A percentile compares a stretch with the other conserved stretches of the same genome.
Evolutionary conservation across 1,140 invertebrate genomes (phyloP).

Genomic region (Achroia grisella): DNA sequence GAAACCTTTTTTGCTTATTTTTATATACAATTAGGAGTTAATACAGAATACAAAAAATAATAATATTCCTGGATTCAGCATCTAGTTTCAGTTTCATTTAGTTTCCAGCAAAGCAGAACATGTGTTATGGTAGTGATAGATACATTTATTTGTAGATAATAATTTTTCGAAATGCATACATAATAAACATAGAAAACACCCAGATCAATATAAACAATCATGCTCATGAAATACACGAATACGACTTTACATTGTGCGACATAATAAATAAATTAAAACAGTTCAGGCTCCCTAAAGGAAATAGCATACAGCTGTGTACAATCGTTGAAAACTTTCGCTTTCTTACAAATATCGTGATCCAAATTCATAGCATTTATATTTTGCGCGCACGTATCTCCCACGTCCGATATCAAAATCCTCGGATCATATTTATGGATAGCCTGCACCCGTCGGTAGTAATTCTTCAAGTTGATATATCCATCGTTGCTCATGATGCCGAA

Average conservation of each 20-base stretch:
- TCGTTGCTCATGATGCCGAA: conserved; percentile 65
- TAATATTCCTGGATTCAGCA: too few species aligned
- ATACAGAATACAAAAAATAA: too few species aligned
- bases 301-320: conserved; percentile 64
- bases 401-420: conserved; percentile 61
- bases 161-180: neutral
- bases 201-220: too few species aligned
- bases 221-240: too few species aligned
- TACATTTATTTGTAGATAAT: too few species aligned
- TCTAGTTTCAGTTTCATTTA: too few species aligned
- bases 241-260: too few species aligned
- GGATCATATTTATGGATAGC: conserved; percentile 60
- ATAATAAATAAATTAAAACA: conserved; percentile 10
- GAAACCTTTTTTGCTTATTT: too few species aligned
- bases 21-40: too few species aligned
- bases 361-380: conserved; percentile 62
- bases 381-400: conserved; percentile 56
- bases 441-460: conserved; percentile 54
- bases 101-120: too few species aligned
- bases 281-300: conserved; percentile 41
- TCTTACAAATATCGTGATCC: conserved; percentile 60
- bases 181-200: too few species aligned
- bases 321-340: conserved; percentile 63
- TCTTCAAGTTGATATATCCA: conserved; percentile 53
- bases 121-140: too few species aligned